These are phyloP conservation scores for Luperina nickerlii DNA, from an alignment of 2,888 invertebrate species.

Conservation along the genomic window DNA sequence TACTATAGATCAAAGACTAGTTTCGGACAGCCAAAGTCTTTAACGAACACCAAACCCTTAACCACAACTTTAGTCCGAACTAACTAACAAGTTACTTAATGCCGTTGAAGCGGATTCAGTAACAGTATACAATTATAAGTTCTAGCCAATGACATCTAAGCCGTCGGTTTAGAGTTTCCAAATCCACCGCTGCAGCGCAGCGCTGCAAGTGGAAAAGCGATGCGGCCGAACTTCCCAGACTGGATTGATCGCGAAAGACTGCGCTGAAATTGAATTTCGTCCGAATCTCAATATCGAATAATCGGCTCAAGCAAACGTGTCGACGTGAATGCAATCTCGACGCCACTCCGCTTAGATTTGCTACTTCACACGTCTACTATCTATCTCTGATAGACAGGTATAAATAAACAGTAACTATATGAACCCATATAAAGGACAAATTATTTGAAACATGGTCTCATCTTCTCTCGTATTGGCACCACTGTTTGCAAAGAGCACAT, in stretches of 20 bases:
- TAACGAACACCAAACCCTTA: constrained; percentile 32
- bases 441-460: background rate
- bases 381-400: constrained; percentile 9
- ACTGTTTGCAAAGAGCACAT: background rate
- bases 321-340: constrained; percentile 76
- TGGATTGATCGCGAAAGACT: constrained; percentile 76
- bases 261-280: constrained; percentile 81
- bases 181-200: constrained; percentile 48
- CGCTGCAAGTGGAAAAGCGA: constrained; percentile 43
- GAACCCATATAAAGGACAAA: background rate
- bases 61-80: constrained; percentile 34
- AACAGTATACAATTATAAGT: constrained; percentile 50
- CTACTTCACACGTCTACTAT: constrained; percentile 48
- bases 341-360: constrained; percentile 66
- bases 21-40: constrained; percentile 28
- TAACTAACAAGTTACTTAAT: constrained; percentile 50
- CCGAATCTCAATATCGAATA: constrained; percentile 82
- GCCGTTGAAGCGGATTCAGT: constrained; percentile 36
- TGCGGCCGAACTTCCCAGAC: constrained; percentile 56
- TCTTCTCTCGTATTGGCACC: background rate
- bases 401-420: constrained; percentile 11
- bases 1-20: constrained; percentile 27
- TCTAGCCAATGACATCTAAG: constrained; percentile 37
- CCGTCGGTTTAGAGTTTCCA: constrained; percentile 42
- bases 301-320: constrained; percentile 79